Base-by-base conservation (phyloP, 2,113 vertebrate genomes). In the Protomyctophum bolini region DNA sequence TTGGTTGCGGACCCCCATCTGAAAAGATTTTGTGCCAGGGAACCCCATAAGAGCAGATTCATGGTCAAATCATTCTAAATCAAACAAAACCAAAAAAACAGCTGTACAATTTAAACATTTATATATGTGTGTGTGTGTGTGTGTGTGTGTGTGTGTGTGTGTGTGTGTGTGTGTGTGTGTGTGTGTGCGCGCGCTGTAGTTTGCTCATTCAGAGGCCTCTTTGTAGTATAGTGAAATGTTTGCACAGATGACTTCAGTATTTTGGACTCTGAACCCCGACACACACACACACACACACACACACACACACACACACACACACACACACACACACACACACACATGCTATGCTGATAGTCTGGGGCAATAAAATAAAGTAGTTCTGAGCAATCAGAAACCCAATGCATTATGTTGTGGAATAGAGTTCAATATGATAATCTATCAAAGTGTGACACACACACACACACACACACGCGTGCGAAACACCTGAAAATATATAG, bases 241-340 rank as follows among this genome's bases (percentile, higher is more conserved):
- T 85, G 79, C 72, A 75, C 51, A 81, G 72, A 86, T 91, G 80
- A 84, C 73, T 65, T 89, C 86, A 89, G 73, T 51, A 58, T 56
- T 67, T 63, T 81, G 80, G 83, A 81, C 76, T 88, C 28, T 76
- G 3, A 9, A 14, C 56, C 56, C 14, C 47, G 8, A 21, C 21
- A 66, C 63, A 63, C 9, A 7, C 9, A 11, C 7, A 45, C 50
- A 63, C 66, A 74, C 49, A 62, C 28, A 69, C 52, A 54, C 52
- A 64, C 10, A 66, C 46, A 73, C 65, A 68, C 57, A 59, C 46
- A 49, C 61, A 63, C 61, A 63, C 61, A 48, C 58, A 59, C 28
- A 59, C 7, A 59, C 28, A 63, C 62, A 63, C 46, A 50, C 47
- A 50, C n/a, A n/a, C n/a, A n/a, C n/a, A n/a, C n/a, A n/a, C n/a